These are phyloP conservation scores for Phyllotreta striolata DNA, from an alignment of 2,888 invertebrate genomes.

Conservation along the genomic window DNA sequence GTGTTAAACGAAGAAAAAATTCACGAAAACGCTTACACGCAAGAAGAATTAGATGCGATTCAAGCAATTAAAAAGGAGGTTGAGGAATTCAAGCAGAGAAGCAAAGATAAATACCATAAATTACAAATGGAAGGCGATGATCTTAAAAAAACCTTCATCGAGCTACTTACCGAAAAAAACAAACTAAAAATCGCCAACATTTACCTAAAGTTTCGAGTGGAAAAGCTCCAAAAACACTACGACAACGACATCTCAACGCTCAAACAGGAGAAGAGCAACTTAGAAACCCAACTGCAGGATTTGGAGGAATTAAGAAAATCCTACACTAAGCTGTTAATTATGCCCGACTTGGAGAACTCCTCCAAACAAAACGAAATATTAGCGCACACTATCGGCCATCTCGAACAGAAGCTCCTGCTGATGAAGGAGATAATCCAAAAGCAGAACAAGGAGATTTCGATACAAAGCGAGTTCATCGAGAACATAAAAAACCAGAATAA, in stretches of 20 bases:
- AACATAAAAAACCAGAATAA: slow-evolving; percentile 26
- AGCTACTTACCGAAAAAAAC: slow-evolving; percentile 40
- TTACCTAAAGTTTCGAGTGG: slow-evolving; percentile 28
- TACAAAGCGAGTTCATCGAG: slow-evolving; percentile 33
- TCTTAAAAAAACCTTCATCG: slow-evolving; percentile 37
- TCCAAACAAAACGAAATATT: slow-evolving; percentile 35
- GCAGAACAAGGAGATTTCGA: slow-evolving; percentile 36
- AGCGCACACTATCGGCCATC: slow-evolving; percentile 31
- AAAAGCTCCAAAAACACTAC: slow-evolving; percentile 30
- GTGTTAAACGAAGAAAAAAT: slow-evolving; percentile 35
- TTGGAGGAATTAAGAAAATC: slow-evolving; percentile 48
- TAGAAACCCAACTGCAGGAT: slow-evolving; percentile 49
- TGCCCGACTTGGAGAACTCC: slow-evolving; percentile 30
- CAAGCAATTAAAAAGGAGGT: slow-evolving; percentile 34
- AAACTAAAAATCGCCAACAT: slow-evolving; percentile 33
- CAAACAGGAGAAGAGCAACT: slow-evolving; percentile 40
- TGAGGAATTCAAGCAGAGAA: slow-evolving; percentile 10
- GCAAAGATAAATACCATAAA: slow-evolving; percentile 31
- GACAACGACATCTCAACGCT: slow-evolving; percentile 31
- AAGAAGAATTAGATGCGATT: slow-evolving; percentile 21
- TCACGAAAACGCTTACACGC: slow-evolving; percentile 21
- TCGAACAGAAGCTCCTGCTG: slow-evolving; percentile 29
- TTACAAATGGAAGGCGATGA: slow-evolving; percentile 38
- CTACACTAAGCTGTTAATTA: slow-evolving; percentile 46
- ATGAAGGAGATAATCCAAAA: slow-evolving; percentile 36